Evolutionary conservation across 2,113 vertebrate genomes (phyloP), one percentile per base, ranked within the genome.

Genomic region (Thamnophis sirtalis): DNA sequence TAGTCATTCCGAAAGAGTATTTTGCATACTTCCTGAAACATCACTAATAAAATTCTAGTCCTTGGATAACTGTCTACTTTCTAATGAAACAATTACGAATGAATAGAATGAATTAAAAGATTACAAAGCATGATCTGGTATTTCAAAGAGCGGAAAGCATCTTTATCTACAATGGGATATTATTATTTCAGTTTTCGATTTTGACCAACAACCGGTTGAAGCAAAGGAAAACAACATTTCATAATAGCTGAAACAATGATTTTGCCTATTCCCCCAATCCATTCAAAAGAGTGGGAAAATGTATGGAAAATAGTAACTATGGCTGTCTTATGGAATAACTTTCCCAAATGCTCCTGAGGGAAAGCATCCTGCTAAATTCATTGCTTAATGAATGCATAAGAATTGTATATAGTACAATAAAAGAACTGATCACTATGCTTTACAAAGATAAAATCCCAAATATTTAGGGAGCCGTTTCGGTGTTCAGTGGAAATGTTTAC

Each of bases 401-500:
- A 94, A 95, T 95, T 95, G 87, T 91, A 96, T 91, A 96, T 51
- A 93, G 85, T 92, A 95, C 95, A 96, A 96, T 95, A 95, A 97
- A 96, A 89, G 87, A 89, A 96, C 92, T 94, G 84, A 94, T 94
- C 92, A 95, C 94, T 95, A 89, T 3, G 93, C 49, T 93, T 97
- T 96, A 96, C 94, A 94, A 96, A 95, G 87, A 95, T 0, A 58
- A 91, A 96, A 89, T 89, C 91, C 93, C 93, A 96, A 97, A 96
- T 96, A 97, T 96, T 97, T 97, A 97, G 92, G 93, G 95, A 96
- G 93, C 84, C 92, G 89, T 1, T 53, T 85, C 5, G 48, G 9
- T 93, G 95, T 92, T 96, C 94, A 96, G 84, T 3, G 88, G 91
- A 95, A 97, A 95, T 94, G 94, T 93, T 97, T 96, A 96, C 95